These are phyloP conservation scores for Operophtera brumata DNA, from an alignment of 2,888 invertebrate species.

Conservation along the genomic window DNA sequence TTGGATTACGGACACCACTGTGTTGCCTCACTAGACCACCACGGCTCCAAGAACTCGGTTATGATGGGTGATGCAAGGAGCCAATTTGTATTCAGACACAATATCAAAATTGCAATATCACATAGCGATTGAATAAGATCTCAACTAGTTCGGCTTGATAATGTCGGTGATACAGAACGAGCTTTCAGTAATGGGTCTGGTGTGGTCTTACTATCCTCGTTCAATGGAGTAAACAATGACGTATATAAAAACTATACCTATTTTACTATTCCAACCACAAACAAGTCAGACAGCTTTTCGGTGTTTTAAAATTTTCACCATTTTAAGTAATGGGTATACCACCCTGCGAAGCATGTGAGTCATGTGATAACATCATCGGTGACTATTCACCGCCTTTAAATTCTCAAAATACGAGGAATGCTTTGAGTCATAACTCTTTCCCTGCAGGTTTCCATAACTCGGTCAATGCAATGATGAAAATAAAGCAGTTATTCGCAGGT, in stretches of 20 bases:
- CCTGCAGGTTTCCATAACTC: conserved; percentile 11
- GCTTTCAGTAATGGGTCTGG: too few relatives aligned
- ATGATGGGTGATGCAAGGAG: too few relatives aligned
- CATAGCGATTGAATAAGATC: too few relatives aligned
- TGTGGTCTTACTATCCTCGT: background rate
- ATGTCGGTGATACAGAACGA: too few relatives aligned
- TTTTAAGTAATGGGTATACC: too few relatives aligned
- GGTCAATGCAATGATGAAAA: conserved; percentile 21
- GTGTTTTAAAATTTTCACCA: conserved; percentile 16
- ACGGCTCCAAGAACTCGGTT: too few relatives aligned
- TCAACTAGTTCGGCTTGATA: too few relatives aligned
- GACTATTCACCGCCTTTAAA: background rate
- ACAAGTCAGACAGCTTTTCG: conserved; percentile 6
- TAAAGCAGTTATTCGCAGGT: conserved; percentile 9
- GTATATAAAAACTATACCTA: conserved; percentile 23
- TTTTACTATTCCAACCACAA: conserved; percentile 7
- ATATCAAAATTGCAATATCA: too few relatives aligned
- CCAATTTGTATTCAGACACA: too few relatives aligned
- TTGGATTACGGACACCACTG: too few relatives aligned
- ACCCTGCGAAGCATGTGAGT: conserved; percentile 1
- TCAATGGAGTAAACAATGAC: conserved; percentile 15
- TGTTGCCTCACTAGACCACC: too few relatives aligned
- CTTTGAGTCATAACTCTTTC: conserved; percentile 10
- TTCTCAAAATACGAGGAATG: background rate
- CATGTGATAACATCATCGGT: conserved; percentile 7